These are phyloP conservation scores for Gerris buenoi DNA, from an alignment of 1,140 invertebrate genomes.

Conservation along the genomic window DNA sequence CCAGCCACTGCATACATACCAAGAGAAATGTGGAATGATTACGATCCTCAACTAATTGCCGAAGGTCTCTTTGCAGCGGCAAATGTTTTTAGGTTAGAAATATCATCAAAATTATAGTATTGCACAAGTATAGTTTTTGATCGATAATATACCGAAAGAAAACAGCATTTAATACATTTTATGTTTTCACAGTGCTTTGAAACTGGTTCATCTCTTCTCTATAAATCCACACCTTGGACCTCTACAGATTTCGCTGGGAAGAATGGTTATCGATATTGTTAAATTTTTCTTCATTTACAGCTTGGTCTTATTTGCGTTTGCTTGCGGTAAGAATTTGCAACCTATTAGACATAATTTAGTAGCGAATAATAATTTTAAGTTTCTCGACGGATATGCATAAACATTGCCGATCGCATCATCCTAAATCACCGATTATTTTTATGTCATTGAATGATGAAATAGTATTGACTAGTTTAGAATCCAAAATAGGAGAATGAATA, in stretches of 20 bases:
- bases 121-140: too few species aligned
- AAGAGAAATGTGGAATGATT: constrained; percentile 76
- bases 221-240: constrained; percentile 82
- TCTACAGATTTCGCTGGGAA: constrained; percentile 63
- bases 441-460: too few species aligned
- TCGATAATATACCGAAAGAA: too few species aligned
- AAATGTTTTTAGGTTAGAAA: constrained; percentile 78
- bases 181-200: constrained; percentile 49
- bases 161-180: too few species aligned
- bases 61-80: constrained; percentile 89
- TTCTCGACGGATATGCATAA: too few species aligned
- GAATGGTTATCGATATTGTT: constrained; percentile 75
- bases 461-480: too few species aligned
- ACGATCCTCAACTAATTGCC: constrained; percentile 84
- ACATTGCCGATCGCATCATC: too few species aligned
- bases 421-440: too few species aligned
- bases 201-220: constrained; percentile 77
- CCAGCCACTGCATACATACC: constrained; percentile 52
- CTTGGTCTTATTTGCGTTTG: constrained; percentile 68
- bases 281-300: constrained; percentile 79
- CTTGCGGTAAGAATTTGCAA: constrained; percentile 42
- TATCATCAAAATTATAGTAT: too few species aligned
- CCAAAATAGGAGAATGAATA: too few species aligned
- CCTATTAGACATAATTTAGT: constrained; percentile 1
- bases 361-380: too few species aligned